These are phyloP conservation scores for Microvelia longipes DNA, from an alignment of 1,140 invertebrate species.

Conservation along the genomic window DNA sequence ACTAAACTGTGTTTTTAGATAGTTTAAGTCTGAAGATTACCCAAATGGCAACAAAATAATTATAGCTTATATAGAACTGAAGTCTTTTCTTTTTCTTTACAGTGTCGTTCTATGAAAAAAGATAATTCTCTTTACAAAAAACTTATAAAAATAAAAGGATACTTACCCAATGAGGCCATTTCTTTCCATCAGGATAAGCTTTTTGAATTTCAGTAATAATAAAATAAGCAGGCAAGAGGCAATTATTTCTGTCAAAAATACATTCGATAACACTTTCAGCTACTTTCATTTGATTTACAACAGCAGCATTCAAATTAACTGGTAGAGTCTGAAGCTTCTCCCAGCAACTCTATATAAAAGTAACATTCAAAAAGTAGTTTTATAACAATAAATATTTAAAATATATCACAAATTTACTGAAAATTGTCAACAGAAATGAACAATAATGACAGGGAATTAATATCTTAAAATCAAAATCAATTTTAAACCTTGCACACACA, in stretches of 20 bases:
- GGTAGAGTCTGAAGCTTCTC: constrained; percentile 74
- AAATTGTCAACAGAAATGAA: too few relatives aligned
- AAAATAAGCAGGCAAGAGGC: constrained; percentile 82
- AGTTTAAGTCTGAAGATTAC: too few relatives aligned
- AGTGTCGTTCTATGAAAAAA: too few relatives aligned
- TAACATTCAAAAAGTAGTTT: constrained; percentile 9
- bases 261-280: constrained; percentile 64
- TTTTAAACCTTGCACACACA: too few relatives aligned
- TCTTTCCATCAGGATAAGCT: constrained; percentile 60
- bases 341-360: constrained; percentile 48
- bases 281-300: constrained; percentile 63
- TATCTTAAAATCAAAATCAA: too few relatives aligned
- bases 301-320: constrained; percentile 52
- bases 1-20: too few relatives aligned
- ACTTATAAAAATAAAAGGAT: constrained; percentile 1
- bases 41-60: too few relatives aligned
- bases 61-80: too few relatives aligned
- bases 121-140: too few relatives aligned
- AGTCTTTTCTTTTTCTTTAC: too few relatives aligned
- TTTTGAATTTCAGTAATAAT: constrained; percentile 89
- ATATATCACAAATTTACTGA: too few relatives aligned
- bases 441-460: too few relatives aligned
- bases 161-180: constrained; percentile 79
- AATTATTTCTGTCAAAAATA: constrained; percentile 84
- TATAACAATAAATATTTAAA: background rate